Percentiles rank a stretch among this genome's conserved stretches.
Conservation (phyloP, 1,140 invertebrate species). For the Eumeta japonica region DNA sequence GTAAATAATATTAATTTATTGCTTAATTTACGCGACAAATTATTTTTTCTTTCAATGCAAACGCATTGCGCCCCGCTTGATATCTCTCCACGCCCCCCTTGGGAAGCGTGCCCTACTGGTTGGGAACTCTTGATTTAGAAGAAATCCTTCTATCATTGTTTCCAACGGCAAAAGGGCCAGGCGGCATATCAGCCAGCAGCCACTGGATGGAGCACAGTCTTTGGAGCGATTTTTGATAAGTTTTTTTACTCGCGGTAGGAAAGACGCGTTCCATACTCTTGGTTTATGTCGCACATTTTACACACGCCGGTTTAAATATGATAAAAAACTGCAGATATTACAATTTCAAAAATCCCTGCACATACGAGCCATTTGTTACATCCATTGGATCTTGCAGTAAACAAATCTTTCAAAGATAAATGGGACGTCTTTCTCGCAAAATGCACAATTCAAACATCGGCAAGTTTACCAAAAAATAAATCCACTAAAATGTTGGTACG, state of each 20-base stretch:
- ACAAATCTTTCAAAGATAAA: constrained; percentile 2
- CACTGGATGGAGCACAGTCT: too few species aligned
- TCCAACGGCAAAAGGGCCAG: constrained; percentile 15
- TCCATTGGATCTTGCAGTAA: constrained; percentile 2
- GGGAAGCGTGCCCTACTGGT: too few species aligned
- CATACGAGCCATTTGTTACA: constrained; percentile 5
- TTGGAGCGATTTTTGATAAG: too few species aligned
- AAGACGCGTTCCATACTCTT: constrained; percentile 19
- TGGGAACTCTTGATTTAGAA: constrained; percentile 24
- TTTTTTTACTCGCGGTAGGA: constrained; percentile 9
- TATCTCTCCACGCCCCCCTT: too few species aligned
- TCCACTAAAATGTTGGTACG: not conserved
- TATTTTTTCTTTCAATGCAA: too few species aligned
- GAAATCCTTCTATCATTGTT: constrained; percentile 32
- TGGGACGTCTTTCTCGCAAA: constrained; percentile 1
- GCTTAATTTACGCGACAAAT: too few species aligned
- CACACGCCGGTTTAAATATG: constrained; percentile 22
- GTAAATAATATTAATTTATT: too few species aligned
- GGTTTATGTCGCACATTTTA: constrained; percentile 33
- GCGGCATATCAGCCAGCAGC: too few species aligned
- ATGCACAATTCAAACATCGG: constrained; percentile 4
- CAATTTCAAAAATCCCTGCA: constrained; percentile 8
- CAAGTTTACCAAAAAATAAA: constrained; percentile 1
- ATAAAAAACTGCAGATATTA: constrained; percentile 17
- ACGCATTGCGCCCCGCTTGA: too few species aligned